phyloP scores from a whole-genome alignment of 2,113 vertebrate genomes.

The Deroptyus accipitrinus region DNA sequence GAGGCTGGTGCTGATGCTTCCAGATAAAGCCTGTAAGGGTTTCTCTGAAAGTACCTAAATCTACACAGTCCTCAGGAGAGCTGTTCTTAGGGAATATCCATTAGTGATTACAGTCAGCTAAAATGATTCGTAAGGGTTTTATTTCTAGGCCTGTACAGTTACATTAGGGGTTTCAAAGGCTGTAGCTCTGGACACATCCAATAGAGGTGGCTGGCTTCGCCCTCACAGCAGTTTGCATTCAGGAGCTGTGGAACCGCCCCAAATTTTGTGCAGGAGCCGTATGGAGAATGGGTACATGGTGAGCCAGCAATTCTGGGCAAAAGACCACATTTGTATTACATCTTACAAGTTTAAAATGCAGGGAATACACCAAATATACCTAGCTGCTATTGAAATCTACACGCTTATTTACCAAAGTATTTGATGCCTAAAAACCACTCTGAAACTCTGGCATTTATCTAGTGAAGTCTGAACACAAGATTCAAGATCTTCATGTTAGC shows the following conservation, averaged over 20 bases:
- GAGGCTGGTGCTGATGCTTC: neutral
- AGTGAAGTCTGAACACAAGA: neutral
- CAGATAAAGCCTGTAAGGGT: neutral
- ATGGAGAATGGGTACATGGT: neutral
- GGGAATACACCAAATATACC: neutral
- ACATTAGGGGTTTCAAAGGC: neutral
- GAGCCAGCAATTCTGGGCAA: neutral
- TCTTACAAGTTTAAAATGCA: neutral
- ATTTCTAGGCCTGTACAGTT: neutral
- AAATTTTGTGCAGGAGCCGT: neutral
- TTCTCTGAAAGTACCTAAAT: neutral
- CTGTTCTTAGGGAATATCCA: neutral
- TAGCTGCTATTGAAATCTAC: neutral
- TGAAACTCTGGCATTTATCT: neutral
- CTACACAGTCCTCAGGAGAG: neutral
- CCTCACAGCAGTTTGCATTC: neutral
- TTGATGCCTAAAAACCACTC: neutral
- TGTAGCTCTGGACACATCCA: neutral
- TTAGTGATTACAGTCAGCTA: neutral
- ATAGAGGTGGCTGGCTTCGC: neutral
- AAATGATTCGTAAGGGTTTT: neutral
- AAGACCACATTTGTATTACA: neutral
- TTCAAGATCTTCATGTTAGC: neutral
- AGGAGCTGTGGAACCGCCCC: neutral
- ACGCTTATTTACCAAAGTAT: neutral